phyloP scores from a whole-genome alignment of 2,797 vertebrate genomes.

The Thunnus albacares region DNA sequence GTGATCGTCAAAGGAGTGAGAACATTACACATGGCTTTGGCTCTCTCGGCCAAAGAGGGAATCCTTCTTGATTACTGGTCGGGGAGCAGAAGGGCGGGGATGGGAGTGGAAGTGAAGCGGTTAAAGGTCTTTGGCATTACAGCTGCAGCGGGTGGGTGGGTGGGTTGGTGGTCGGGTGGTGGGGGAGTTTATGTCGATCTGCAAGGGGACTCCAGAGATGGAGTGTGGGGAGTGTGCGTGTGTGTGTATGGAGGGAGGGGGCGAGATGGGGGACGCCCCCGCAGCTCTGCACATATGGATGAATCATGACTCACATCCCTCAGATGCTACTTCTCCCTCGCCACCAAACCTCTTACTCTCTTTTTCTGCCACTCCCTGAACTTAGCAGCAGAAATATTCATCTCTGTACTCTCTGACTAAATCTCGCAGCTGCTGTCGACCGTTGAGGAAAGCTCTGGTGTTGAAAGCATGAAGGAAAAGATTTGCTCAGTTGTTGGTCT shows the following conservation, averaged over 20 bases:
- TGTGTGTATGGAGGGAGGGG: neutral
- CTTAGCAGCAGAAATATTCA: slow-evolving; percentile 46
- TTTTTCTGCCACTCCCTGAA: slow-evolving; percentile 68
- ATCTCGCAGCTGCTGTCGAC: slow-evolving; percentile 40
- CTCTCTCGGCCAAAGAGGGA: slow-evolving; percentile 60
- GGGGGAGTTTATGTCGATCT: slow-evolving; percentile 43
- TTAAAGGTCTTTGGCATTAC: slow-evolving; percentile 62
- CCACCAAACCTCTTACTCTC: slow-evolving; percentile 9
- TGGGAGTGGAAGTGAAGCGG: slow-evolving; percentile 47
- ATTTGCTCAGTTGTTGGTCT: slow-evolving; percentile 35
- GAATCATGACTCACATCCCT: slow-evolving; percentile 70
- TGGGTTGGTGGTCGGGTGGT: neutral
- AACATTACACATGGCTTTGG: slow-evolving; percentile 44
- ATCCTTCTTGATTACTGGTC: slow-evolving; percentile 53
- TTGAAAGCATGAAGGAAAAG: slow-evolving; percentile 35
- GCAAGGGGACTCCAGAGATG: slow-evolving; percentile 46
- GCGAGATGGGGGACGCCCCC: slow-evolving; percentile 10
- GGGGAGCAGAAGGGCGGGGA: slow-evolving; percentile 59
- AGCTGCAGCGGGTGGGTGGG: slow-evolving; percentile 56
- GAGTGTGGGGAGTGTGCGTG: slow-evolving; percentile 1
- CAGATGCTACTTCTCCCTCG: slow-evolving; percentile 45
- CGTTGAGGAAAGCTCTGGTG: slow-evolving; percentile 16
- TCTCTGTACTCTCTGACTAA: slow-evolving; percentile 15
- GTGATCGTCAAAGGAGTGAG: slow-evolving; percentile 13
- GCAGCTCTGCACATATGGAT: slow-evolving; percentile 54